Evolutionary conservation across 2,888 invertebrate genomes (phyloP).

Genomic region (Cremastobaeus sp.): DNA sequence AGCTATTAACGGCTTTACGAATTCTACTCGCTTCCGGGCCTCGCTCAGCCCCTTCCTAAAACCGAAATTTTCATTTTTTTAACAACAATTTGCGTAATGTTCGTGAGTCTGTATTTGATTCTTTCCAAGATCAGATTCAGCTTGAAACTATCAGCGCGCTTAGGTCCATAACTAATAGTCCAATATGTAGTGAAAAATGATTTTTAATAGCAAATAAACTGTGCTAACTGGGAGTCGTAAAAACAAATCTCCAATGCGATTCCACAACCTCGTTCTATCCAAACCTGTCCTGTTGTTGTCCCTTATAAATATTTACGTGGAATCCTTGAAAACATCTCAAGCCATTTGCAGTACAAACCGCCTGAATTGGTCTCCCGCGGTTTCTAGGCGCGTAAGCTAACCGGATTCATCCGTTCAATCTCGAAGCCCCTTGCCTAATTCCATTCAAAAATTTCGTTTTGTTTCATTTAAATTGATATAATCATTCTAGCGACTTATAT

Average conservation of each 20-base stretch:
- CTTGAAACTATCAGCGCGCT: no score
- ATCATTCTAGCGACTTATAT: no score
- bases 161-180: no score
- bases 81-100: no score
- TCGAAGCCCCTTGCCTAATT: conserved; percentile 12
- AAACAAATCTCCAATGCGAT: conserved; percentile 36
- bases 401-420: conserved; percentile 29
- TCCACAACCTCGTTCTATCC: conserved; percentile 35
- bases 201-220: conserved; percentile 42
- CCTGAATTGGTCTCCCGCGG: conserved; percentile 61
- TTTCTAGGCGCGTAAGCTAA: conserved; percentile 35
- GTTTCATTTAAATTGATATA: no score
- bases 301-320: conserved; percentile 68
- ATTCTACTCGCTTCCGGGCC: no score
- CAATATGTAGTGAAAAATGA: conserved; percentile 31
- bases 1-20: no score
- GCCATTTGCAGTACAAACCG: conserved; percentile 64
- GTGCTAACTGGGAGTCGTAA: conserved; percentile 26
- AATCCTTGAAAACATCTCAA: conserved; percentile 64
- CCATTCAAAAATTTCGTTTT: background rate
- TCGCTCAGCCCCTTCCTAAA: no score
- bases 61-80: no score
- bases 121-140: no score
- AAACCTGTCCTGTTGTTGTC: conserved; percentile 32
- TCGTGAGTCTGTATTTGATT: no score